Evolutionary conservation across 92 coral and sea anemone genomes (phyloP), one percentile per base, ranked within the genome.

Genomic region (Actinostola sp.): DNA sequence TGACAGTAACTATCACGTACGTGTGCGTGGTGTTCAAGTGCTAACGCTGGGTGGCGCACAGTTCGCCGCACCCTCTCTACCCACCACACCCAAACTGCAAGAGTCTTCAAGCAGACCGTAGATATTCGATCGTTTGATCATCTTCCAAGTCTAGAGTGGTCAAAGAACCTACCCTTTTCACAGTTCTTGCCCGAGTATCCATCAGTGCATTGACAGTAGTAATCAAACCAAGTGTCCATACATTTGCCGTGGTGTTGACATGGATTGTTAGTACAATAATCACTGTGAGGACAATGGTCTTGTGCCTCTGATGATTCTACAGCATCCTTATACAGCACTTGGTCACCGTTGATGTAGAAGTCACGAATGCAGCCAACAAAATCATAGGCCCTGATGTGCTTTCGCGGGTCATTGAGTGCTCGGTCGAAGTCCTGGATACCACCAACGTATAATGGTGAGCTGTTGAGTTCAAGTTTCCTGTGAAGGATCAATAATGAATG

Each of bases 321-420:
- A 11, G 91, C 91, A 8, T 50, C 57, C 16, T 19, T 67, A 30
- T 75, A 73, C 41, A 86, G 77, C 51, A 88, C 77, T 48, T 67
- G 73, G 39, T 71, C 83, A 44, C 88, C 84, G 61, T 91, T 89
- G 53, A 83, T 69, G 77, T 78, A 95, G 54, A 95, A 66, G 58
- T 95, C 93, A 3, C 97, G 93, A 83, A 95, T 65, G 69, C 99
- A 95, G 48, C 99, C 99, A 49, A 95, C 85, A 72, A 95, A 95
- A 54, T 91, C 97, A 56, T 85, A 85, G 3, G 89, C 72, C 31
- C 66, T 80, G 24, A 92, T 78, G 59, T 89, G 97, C 3, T 60
- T 70, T 15, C 92, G 92, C 44, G 89, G 76, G 57, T 87, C 90
- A 51, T 44, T 63, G 42, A 92, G 76, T n/a, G 81, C 72, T 32